phyloP scores from a whole-genome alignment of 2,113 vertebrate species.

The Cochlearius cochlearius region DNA sequence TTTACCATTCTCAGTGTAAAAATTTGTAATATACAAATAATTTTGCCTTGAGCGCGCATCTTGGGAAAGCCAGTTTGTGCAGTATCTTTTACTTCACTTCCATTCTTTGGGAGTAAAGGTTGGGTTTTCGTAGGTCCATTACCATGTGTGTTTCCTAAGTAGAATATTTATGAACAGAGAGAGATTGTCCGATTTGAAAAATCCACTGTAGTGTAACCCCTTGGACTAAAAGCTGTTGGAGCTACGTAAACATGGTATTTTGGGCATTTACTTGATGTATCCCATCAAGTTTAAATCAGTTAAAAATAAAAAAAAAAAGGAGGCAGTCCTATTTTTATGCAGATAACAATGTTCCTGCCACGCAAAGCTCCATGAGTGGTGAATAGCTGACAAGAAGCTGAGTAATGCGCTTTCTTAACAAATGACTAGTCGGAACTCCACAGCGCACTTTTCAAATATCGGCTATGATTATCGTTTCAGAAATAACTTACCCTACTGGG shows the following conservation, averaged over 20 bases:
- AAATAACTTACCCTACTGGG: not conserved
- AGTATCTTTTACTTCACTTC: not conserved
- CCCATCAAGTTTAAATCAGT: not conserved
- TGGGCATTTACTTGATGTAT: not conserved
- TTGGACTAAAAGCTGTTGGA: not conserved
- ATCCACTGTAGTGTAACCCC: not conserved
- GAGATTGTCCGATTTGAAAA: not conserved
- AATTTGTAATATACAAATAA: not conserved
- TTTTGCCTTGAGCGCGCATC: not conserved
- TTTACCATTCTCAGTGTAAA: not conserved
- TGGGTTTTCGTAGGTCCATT: not conserved
- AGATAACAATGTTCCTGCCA: not conserved
- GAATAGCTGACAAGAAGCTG: not conserved
- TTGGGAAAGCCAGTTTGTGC: not conserved
- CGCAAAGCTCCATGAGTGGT: not conserved
- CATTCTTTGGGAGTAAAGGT: not conserved
- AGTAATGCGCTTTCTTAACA: not conserved
- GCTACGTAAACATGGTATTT: not conserved
- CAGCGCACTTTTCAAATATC: not conserved
- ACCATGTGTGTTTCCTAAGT: not conserved
- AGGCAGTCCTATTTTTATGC: not conserved
- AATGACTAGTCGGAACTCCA: not conserved
- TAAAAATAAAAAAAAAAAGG: not conserved
- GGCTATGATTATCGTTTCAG: not conserved
- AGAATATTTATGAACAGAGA: not conserved